A percentile compares a stretch with the other conserved stretches of the same genome.
phyloP scores from a whole-genome alignment of 2,113 vertebrate genomes.

The Rhinopomastus cyanomelas region DNA sequence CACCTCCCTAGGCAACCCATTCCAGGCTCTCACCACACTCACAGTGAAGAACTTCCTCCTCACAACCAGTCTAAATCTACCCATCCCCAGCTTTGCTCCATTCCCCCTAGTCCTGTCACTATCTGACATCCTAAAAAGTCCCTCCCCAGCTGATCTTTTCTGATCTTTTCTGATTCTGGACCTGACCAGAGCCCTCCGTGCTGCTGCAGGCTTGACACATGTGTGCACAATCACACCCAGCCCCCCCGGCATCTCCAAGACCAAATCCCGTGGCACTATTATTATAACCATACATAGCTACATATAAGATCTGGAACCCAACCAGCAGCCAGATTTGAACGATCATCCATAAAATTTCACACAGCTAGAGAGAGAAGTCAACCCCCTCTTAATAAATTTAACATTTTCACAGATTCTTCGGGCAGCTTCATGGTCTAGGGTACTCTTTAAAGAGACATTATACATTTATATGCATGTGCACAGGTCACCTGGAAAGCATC shows the following conservation, averaged over 20 bases:
- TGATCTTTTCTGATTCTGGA: neutral
- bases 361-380: conserved; percentile 59
- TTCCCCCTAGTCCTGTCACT: no score
- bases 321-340: conserved; percentile 45
- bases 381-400: conserved; percentile 59
- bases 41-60: no score
- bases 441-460: conserved; percentile 50
- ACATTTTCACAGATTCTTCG: conserved; percentile 58
- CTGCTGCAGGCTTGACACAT: neutral
- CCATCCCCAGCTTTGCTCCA: no score
- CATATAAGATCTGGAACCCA: conserved; percentile 20
- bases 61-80: no score
- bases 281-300: conserved; percentile 43
- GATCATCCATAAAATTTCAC: conserved; percentile 51
- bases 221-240: neutral
- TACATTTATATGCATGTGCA: neutral
- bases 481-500: conserved; percentile 63
- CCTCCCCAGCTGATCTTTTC: no score
- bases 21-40: no score
- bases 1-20: no score
- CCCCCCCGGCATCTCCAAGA: neutral
- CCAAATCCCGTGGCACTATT: neutral
- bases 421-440: conserved; percentile 19
- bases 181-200: neutral
- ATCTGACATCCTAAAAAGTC: no score